phyloP scores from a whole-genome alignment of 37 sponge, comb jelly and placozoan genomes.

The Hormiphora californensis region DNA sequence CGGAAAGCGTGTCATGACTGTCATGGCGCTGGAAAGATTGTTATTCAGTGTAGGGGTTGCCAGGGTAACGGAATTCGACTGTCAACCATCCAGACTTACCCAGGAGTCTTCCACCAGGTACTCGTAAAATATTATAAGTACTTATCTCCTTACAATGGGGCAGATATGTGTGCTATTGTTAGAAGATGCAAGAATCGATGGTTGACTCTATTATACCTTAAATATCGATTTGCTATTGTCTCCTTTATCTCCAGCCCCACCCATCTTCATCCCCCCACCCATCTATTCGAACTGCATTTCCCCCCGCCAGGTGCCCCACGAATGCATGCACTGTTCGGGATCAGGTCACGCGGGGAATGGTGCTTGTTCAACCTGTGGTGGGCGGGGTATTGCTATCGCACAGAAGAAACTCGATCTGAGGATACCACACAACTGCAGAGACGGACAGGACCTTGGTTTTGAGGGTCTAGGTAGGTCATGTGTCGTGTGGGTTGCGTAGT shows the following conservation, averaged over 20 bases:
- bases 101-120: conserved; percentile 36
- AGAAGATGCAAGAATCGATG: too few relatives aligned
- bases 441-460: not conserved
- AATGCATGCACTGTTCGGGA: not conserved
- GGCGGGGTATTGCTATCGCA: not conserved
- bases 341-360: conserved; percentile 7
- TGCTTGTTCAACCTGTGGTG: conserved; percentile 25
- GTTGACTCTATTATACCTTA: too few relatives aligned
- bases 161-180: too few relatives aligned
- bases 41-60: conserved; percentile 12
- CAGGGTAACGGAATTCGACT: conserved; percentile 1
- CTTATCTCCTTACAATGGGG: too few relatives aligned
- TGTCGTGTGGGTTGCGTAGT: too few relatives aligned
- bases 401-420: not conserved
- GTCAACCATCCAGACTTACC: conserved; percentile 30
- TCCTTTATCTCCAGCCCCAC: too few relatives aligned
- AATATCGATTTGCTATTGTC: too few relatives aligned
- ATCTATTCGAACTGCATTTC: too few relatives aligned
- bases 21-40: not conserved
- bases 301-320: conserved; percentile 29
- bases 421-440: not conserved
- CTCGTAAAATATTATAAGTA: too few relatives aligned
- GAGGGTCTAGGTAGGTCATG: conserved; percentile 7
- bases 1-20: conserved; percentile 28
- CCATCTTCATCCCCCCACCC: too few relatives aligned